Evolutionary conservation across 2,797 vertebrate genomes (phyloP).

Genomic region (Capromys pilorides): DNA sequence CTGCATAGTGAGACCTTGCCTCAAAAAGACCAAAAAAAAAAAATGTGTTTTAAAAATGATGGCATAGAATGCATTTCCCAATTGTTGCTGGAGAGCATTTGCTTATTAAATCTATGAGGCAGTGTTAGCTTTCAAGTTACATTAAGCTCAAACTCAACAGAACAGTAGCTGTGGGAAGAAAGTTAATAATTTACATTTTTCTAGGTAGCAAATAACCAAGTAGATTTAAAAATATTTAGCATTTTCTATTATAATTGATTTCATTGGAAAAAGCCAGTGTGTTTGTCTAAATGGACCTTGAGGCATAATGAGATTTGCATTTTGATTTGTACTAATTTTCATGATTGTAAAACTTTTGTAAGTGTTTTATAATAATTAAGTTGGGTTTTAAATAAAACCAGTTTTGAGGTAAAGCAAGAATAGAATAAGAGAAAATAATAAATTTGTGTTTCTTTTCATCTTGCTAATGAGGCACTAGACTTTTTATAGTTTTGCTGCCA

Average conservation of each 20-base stretch:
- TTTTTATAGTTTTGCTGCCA: neutral
- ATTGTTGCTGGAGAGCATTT: neutral
- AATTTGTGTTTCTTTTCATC: neutral
- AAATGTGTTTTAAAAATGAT: neutral
- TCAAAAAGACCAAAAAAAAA: no score
- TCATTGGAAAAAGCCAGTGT: neutral
- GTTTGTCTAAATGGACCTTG: neutral
- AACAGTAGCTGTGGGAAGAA: slow-evolving; percentile 10
- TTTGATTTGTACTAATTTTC: neutral
- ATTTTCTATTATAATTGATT: slow-evolving; percentile 4
- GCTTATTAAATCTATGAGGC: neutral
- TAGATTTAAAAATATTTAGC: slow-evolving; percentile 7
- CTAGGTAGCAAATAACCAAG: neutral
- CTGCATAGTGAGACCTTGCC: no score
- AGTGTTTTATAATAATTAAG: neutral
- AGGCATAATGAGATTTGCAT: neutral
- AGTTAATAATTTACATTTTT: slow-evolving; percentile 66
- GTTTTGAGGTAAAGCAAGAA: neutral
- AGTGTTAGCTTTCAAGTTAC: slow-evolving; percentile 14
- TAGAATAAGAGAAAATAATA: neutral
- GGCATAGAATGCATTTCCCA: neutral
- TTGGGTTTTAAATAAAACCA: neutral
- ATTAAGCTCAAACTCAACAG: neutral
- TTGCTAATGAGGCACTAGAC: neutral
- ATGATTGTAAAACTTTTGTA: neutral